These are phyloP conservation scores for Neotoma lepida DNA, from an alignment of 2,113 vertebrate species.

Conservation along the genomic window DNA sequence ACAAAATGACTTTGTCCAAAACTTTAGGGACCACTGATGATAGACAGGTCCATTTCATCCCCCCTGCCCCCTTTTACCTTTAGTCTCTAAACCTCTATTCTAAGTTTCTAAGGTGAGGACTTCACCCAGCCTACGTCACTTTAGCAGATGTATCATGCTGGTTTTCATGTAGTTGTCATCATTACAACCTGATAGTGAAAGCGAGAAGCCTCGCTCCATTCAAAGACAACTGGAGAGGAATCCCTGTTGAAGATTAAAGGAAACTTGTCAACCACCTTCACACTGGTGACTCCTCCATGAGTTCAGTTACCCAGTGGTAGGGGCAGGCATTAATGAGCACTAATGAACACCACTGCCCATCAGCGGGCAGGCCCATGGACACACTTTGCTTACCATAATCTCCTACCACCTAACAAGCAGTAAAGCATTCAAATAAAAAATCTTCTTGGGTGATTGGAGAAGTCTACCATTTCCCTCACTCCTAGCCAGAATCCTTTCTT, in stretches of 20 bases:
- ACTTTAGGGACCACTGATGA: neutral
- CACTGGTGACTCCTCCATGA: neutral
- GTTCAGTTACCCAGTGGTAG: neutral
- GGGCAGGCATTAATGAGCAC: neutral
- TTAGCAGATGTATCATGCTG: neutral
- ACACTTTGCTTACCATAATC: neutral
- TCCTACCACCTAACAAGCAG: neutral
- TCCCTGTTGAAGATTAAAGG: neutral
- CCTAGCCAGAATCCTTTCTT: neutral
- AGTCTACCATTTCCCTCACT: slow-evolving; percentile 1
- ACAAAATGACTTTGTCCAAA: neutral
- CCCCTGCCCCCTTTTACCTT: neutral
- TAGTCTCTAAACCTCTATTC: neutral
- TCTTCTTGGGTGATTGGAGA: neutral
- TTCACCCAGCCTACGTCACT: neutral
- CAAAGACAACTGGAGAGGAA: slow-evolving; percentile 21
- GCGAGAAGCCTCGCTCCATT: neutral
- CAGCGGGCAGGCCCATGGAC: neutral
- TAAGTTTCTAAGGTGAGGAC: neutral
- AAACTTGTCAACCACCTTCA: neutral
- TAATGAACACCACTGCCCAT: neutral
- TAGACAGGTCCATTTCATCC: neutral
- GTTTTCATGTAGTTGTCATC: neutral
- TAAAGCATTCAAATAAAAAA: neutral
- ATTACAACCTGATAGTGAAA: neutral